A percentile compares a stretch with the other conserved stretches of the same genome.
phyloP scores from a whole-genome alignment of 2,797 vertebrate species.

The Fringilla coelebs region DNA sequence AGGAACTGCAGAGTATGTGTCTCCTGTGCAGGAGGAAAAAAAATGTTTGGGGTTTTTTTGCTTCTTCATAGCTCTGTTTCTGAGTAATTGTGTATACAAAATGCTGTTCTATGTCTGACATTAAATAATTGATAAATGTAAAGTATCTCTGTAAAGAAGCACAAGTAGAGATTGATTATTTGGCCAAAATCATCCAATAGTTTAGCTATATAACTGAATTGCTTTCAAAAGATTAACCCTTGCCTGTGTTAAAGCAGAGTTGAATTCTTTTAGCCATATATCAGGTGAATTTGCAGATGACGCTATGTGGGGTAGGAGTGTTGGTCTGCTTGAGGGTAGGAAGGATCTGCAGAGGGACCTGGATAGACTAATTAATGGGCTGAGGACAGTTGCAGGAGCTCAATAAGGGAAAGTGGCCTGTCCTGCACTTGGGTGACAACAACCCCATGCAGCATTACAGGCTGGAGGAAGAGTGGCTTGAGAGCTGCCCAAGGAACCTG shows the following conservation, averaged over 20 bases:
- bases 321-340: background rate
- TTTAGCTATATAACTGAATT: background rate
- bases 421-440: background rate
- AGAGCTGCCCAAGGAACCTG: background rate
- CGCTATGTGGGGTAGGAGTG: no score
- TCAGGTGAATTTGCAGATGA: background rate
- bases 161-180: background rate
- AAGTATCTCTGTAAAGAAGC: background rate
- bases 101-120: background rate
- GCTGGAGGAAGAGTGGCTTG: background rate
- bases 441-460: background rate
- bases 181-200: background rate
- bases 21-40: background rate
- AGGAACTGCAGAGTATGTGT: background rate
- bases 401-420: background rate
- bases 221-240: background rate
- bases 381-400: background rate
- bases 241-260: background rate
- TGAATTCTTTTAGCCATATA: background rate
- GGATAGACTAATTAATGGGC: background rate
- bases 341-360: background rate
- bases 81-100: background rate
- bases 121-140: background rate
- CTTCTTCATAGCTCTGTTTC: background rate
- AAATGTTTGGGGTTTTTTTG: accelerated